Conservation (phyloP, 2,113 vertebrate genomes). For the Elanoides forficatus region DNA sequence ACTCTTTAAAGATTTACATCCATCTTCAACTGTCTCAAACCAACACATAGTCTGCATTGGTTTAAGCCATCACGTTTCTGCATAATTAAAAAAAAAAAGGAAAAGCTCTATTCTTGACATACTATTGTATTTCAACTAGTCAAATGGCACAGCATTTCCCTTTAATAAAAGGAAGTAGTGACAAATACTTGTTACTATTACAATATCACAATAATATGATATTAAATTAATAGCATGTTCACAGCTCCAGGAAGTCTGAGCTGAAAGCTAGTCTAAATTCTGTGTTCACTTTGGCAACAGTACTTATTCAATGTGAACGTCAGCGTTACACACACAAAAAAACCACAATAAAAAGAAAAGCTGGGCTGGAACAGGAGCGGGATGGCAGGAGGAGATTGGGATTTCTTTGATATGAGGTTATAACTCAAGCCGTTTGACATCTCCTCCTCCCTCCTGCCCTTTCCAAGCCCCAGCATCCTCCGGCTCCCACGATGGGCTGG, state of each 20-base stretch:
- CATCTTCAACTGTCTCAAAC: conserved; percentile 26
- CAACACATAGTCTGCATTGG: background rate
- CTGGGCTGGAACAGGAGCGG: background rate
- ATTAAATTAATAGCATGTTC: conserved; percentile 70
- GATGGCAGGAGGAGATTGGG: background rate
- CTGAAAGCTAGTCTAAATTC: conserved; percentile 57
- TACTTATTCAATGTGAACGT: conserved; percentile 40
- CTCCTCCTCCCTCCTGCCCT: background rate
- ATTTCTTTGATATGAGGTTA: background rate
- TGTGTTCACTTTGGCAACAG: conserved; percentile 68
- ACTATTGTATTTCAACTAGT: conserved; percentile 35
- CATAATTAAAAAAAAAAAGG: background rate
- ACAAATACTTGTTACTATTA: conserved; percentile 69
- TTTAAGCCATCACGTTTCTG: conserved; percentile 39
- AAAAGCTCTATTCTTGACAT: conserved; percentile 19
- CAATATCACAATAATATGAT: conserved; percentile 69
- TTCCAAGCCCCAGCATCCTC: background rate
- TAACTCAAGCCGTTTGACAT: background rate
- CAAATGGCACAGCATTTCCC: conserved; percentile 67
- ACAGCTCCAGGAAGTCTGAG: conserved; percentile 48
- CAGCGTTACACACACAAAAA: background rate
- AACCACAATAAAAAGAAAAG: background rate
- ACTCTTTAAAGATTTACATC: conserved; percentile 52
- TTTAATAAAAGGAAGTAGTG: conserved; percentile 71
- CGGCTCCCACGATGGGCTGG: accelerated